Evolutionary conservation across 2,797 vertebrate species (phyloP), one percentile per base, ranked within the genome.

Genomic region (Neosilurus mollespiculum): DNA sequence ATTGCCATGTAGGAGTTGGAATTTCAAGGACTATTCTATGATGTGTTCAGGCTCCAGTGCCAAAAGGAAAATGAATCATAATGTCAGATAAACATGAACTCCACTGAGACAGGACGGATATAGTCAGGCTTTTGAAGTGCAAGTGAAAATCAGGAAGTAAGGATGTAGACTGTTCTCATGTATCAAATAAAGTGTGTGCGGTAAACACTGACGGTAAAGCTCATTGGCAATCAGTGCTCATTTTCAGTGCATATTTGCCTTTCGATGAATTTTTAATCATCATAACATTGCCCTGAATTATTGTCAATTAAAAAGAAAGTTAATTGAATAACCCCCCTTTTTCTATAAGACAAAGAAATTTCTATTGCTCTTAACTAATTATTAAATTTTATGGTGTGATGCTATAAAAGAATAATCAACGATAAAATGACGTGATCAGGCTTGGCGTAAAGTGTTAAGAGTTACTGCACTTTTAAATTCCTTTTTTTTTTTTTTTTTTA

Each of bases 181-280:
- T 73, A 54, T 73, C 51, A 73, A 73, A 54, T 54, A 54, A 73
- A 73, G 24, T 26, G 71, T 54, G 9, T 30, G 53, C 54, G 71
- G n/a, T 18, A 53, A 53, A 54, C 0, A 3, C 22, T 24, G 69
- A 71, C 69, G 26, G 70, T 16, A 72, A 72, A 71, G n/a, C 70
- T 72, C 51, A 53, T 26, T 56, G 53, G 71, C 71, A 75, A 34
- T 75, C 72, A 75, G 54, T 58, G 16, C 54, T 20, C 54, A 58
- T 75, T 75, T 34, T 58, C 72, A 20, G 26, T 34, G 18, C 72
- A 20, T 58, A 58, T 12, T 34, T 75, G 54, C 26, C 5, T 58
- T 58, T 58, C 53, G 22, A 20, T 58, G 4, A 75, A 58, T 34
- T 58, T 58, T 75, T 20, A 26, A 73, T 73, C 51, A 54, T 30